phyloP scores from a whole-genome alignment of 2,888 invertebrate species.

The Lottia scabra region DNA sequence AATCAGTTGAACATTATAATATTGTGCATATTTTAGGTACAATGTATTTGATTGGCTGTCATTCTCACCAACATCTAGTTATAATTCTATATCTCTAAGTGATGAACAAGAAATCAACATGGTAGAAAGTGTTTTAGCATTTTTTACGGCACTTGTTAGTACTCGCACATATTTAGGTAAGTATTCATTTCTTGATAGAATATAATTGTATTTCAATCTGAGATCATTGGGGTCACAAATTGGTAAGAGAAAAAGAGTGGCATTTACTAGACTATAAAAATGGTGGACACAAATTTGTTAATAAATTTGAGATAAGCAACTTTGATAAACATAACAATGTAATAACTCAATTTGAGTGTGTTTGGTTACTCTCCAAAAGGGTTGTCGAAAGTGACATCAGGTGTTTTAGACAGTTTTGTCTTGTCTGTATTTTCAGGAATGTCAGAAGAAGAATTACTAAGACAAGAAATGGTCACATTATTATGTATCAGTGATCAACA shows the following conservation, averaged over 20 bases:
- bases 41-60: slow-evolving; percentile 84
- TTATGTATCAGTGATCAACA: slow-evolving; percentile 95
- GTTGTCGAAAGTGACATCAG: too few relatives aligned
- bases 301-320: too few relatives aligned
- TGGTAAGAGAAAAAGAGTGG: too few relatives aligned
- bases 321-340: too few relatives aligned
- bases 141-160: slow-evolving; percentile 88
- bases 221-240: too few relatives aligned
- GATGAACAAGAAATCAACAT: slow-evolving; percentile 88
- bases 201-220: too few relatives aligned
- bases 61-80: slow-evolving; percentile 41
- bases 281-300: too few relatives aligned
- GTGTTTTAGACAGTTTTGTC: too few relatives aligned
- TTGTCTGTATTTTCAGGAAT: slow-evolving; percentile 70
- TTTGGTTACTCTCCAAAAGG: too few relatives aligned
- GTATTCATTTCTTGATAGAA: slow-evolving; percentile 30
- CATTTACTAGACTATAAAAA: too few relatives aligned
- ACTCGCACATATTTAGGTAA: slow-evolving; percentile 88
- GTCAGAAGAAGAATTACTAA: slow-evolving; percentile 77
- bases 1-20: too few relatives aligned
- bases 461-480: slow-evolving; percentile 92
- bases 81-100: slow-evolving; percentile 70
- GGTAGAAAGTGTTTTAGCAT: slow-evolving; percentile 92
- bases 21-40: slow-evolving; percentile 78
- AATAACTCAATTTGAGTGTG: too few relatives aligned